phyloP scores from a whole-genome alignment of 2,113 vertebrate species.

The Periophthalmodon schlosseri region DNA sequence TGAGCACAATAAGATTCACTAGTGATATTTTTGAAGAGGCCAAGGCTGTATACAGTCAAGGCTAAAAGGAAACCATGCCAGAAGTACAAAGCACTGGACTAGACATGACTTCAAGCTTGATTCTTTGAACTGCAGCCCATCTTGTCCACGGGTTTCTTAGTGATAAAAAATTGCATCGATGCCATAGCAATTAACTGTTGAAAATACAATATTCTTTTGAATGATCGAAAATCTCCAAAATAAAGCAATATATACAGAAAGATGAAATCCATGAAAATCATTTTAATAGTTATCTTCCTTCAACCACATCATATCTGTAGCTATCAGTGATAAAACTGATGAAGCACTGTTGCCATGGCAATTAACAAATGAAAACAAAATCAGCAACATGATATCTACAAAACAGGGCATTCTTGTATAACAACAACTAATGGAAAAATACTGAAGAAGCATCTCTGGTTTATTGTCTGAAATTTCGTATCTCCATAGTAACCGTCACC shows the following conservation, averaged over 20 bases:
- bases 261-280: neutral
- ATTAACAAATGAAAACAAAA: neutral
- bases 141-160: neutral
- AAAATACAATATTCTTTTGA: neutral
- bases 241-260: no score
- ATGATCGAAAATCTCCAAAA: no score
- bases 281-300: no score
- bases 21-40: neutral
- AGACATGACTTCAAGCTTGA: neutral
- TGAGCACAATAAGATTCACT: neutral
- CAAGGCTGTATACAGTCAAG: neutral
- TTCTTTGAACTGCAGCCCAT: neutral
- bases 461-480: neutral
- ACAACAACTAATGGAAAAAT: neutral
- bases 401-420: neutral
- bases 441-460: neutral
- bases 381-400: no score
- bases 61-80: neutral
- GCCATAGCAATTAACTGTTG: neutral
- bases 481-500: neutral
- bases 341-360: neutral
- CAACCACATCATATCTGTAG: neutral
- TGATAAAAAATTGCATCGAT: neutral
- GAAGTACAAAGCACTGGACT: neutral
- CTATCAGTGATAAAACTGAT: neutral